Evolutionary conservation across 2,888 invertebrate genomes (phyloP).

Genomic region (Prenolepis imparis): DNA sequence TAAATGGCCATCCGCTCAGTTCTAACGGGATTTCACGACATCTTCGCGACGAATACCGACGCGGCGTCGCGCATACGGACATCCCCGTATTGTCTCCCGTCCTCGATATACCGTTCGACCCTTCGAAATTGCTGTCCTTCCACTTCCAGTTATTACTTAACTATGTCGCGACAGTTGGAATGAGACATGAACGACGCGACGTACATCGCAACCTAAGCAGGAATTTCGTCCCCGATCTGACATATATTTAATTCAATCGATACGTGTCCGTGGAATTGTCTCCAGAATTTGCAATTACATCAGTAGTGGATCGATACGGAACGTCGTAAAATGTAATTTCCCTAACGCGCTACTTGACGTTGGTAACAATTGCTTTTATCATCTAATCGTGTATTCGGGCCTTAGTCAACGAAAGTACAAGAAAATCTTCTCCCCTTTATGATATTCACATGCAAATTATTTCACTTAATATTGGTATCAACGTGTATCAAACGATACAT

Average conservation of each 20-base stretch:
- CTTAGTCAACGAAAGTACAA: neutral
- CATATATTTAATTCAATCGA: constrained; percentile 42
- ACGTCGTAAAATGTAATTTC: constrained; percentile 7
- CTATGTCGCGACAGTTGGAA: constrained; percentile 45
- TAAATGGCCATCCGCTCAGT: constrained; percentile 67
- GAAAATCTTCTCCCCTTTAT: neutral
- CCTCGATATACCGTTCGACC: constrained; percentile 26
- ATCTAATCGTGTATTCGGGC: neutral
- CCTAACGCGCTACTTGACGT: neutral
- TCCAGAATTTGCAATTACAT: constrained; percentile 16
- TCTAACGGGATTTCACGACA: constrained; percentile 74
- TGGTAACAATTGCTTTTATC: neutral
- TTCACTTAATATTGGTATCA: neutral
- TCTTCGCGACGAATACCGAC: constrained; percentile 66
- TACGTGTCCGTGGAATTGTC: neutral
- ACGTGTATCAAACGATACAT: neutral
- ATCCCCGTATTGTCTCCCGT: constrained; percentile 61
- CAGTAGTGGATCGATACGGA: neutral
- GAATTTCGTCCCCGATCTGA: constrained; percentile 19
- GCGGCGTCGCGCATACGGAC: constrained; percentile 56
- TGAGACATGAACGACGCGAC: constrained; percentile 52
- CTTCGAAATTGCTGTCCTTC: constrained; percentile 51
- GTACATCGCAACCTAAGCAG: constrained; percentile 54
- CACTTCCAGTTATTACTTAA: constrained; percentile 60
- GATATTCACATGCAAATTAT: constrained; percentile 21